Evolutionary conservation across 2,888 invertebrate genomes (phyloP).

Genomic region (Achlya flavicornis): DNA sequence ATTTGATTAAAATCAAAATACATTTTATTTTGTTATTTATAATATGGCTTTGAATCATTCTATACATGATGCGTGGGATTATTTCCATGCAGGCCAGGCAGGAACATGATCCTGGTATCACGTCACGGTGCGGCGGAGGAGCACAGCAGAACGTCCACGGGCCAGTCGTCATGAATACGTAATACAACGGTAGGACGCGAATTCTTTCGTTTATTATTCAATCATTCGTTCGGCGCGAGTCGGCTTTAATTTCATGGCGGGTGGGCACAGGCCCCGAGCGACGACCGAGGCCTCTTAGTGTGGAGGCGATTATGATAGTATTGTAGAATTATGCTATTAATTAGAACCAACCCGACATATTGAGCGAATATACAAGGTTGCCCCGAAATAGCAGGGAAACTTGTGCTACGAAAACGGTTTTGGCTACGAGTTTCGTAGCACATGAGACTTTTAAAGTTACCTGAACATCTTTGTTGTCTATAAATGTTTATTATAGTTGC

Average conservation of each 20-base stretch:
- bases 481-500: neutral
- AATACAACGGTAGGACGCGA: constrained; percentile 82
- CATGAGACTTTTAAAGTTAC: constrained; percentile 4
- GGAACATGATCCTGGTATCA: constrained; percentile 20
- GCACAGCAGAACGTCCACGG: constrained; percentile 54
- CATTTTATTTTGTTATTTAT: neutral
- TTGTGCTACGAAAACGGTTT: constrained; percentile 42
- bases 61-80: neutral
- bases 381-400: constrained; percentile 38
- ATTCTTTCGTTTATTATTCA: constrained; percentile 85
- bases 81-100: neutral
- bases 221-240: constrained; percentile 83
- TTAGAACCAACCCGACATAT: constrained; percentile 55
- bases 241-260: constrained; percentile 84
- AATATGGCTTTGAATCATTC: neutral
- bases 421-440: constrained; percentile 22
- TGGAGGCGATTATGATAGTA: constrained; percentile 61
- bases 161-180: constrained; percentile 82
- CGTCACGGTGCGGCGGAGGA: constrained; percentile 40
- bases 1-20: no score
- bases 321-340: constrained; percentile 56
- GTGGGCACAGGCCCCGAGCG: constrained; percentile 78
- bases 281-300: constrained; percentile 52
- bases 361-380: constrained; percentile 50
- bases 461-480: constrained; percentile 9